A percentile compares a stretch with the other conserved stretches of the same genome.
phyloP scores from a whole-genome alignment of 2,797 vertebrate species.

The Anguilla megastoma region DNA sequence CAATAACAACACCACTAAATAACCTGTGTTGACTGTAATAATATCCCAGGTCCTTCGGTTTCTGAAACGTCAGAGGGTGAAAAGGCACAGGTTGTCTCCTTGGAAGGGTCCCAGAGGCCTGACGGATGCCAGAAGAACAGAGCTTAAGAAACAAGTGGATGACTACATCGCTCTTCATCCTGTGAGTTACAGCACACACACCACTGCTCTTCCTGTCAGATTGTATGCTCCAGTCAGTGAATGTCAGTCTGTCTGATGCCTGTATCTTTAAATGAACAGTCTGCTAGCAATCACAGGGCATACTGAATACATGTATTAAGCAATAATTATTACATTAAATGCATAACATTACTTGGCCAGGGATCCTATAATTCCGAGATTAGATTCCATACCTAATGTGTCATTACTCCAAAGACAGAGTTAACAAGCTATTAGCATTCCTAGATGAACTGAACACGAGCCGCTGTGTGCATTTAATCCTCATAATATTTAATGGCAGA shows the following conservation, averaged over 20 bases:
- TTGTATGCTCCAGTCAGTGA: slow-evolving; percentile 13
- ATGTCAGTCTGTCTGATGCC: background rate
- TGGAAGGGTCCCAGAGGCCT: slow-evolving; percentile 77
- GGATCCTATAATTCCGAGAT: background rate
- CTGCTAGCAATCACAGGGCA: slow-evolving; percentile 19
- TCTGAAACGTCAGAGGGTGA: slow-evolving; percentile 69
- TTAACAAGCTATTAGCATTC: background rate
- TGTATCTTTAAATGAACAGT: slow-evolving; percentile 5
- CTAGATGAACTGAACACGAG: background rate
- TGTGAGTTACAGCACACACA: slow-evolving; percentile 63
- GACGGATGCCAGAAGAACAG: slow-evolving; percentile 74
- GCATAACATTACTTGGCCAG: background rate
- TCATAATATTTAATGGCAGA: background rate
- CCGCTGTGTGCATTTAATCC: background rate
- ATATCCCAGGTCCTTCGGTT: slow-evolving; percentile 75
- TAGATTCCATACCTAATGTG: background rate
- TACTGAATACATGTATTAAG: slow-evolving; percentile 22
- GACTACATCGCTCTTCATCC: slow-evolving; percentile 76
- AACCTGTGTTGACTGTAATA: background rate
- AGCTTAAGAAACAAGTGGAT: slow-evolving; percentile 82
- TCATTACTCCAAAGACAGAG: background rate
- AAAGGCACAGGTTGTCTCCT: slow-evolving; percentile 57
- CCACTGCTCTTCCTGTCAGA: background rate
- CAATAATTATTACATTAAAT: background rate
- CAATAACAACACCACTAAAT: background rate